Conservation (phyloP, 1,140 invertebrate genomes). For the Diorhabda sublineata region DNA sequence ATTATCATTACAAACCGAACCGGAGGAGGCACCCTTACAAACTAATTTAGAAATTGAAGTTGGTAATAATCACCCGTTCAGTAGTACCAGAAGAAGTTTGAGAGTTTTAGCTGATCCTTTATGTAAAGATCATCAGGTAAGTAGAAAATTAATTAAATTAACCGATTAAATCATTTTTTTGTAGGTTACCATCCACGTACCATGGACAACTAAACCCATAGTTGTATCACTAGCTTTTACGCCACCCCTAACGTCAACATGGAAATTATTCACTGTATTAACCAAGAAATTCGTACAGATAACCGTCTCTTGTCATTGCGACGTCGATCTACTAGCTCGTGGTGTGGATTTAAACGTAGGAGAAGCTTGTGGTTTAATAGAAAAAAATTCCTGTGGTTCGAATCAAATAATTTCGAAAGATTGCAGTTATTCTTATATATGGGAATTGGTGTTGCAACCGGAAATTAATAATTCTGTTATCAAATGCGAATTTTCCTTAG, state of each 20-base stretch:
- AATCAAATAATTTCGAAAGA: conserved; percentile 59
- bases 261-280: conserved; percentile 77
- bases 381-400: conserved; percentile 58
- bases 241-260: conserved; percentile 72
- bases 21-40: conserved; percentile 43
- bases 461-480: conserved; percentile 21
- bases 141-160: conserved; percentile 23
- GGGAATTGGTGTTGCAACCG: conserved; percentile 60
- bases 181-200: conserved; percentile 61
- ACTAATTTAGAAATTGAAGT: conserved; percentile 61
- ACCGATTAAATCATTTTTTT: conserved; percentile 38
- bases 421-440: conserved; percentile 75
- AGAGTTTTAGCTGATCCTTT: conserved; percentile 68
- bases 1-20: conserved; percentile 47
- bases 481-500: conserved; percentile 39
- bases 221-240: conserved; percentile 72
- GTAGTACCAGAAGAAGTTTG: conserved; percentile 58
- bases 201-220: conserved; percentile 66
- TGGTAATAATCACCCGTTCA: conserved; percentile 65
- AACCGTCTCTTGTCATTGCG: conserved; percentile 60
- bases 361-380: conserved; percentile 55
- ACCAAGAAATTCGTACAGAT: conserved; percentile 78
- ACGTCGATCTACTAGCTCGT: conserved; percentile 32
- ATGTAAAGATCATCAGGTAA: conserved; percentile 64
- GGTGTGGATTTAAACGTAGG: conserved; percentile 47